Evolutionary conservation across 2,888 invertebrate genomes (phyloP).

Genomic region (Andrena flavipes): DNA sequence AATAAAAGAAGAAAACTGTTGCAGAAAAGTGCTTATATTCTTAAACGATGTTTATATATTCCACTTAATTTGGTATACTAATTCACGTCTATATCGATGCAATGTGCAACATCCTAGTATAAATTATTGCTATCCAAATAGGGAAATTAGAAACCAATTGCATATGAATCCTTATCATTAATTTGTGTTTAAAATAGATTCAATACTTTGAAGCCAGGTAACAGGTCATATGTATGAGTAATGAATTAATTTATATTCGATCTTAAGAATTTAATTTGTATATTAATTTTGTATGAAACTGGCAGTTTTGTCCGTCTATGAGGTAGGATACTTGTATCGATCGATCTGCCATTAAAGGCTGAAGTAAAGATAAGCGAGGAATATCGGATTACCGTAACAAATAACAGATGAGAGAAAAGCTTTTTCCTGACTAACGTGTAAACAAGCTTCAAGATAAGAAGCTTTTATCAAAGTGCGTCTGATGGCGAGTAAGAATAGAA

Average conservation of each 20-base stretch:
- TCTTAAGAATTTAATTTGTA: neutral
- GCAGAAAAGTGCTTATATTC: too few relatives aligned
- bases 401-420: conserved; percentile 36
- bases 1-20: too few relatives aligned
- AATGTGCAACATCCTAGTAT: too few relatives aligned
- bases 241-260: neutral
- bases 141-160: too few relatives aligned
- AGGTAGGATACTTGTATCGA: conserved; percentile 21
- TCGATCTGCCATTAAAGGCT: conserved; percentile 37
- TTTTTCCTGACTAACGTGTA: conserved; percentile 36
- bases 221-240: too few relatives aligned
- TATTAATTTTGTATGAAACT: neutral
- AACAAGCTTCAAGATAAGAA: conserved; percentile 33
- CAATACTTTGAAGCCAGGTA: too few relatives aligned
- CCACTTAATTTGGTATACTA: too few relatives aligned
- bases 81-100: too few relatives aligned
- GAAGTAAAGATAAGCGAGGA: conserved; percentile 35
- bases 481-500: conserved; percentile 27
- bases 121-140: too few relatives aligned
- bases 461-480: conserved; percentile 33
- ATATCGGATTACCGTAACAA: conserved; percentile 51
- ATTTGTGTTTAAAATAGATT: too few relatives aligned
- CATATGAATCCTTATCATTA: too few relatives aligned
- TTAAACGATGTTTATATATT: too few relatives aligned
- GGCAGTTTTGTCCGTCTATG: neutral